Evolutionary conservation across 1,140 invertebrate genomes (phyloP), one percentile per base, ranked within the genome.

Genomic region (Lutraria rhynchaena): DNA sequence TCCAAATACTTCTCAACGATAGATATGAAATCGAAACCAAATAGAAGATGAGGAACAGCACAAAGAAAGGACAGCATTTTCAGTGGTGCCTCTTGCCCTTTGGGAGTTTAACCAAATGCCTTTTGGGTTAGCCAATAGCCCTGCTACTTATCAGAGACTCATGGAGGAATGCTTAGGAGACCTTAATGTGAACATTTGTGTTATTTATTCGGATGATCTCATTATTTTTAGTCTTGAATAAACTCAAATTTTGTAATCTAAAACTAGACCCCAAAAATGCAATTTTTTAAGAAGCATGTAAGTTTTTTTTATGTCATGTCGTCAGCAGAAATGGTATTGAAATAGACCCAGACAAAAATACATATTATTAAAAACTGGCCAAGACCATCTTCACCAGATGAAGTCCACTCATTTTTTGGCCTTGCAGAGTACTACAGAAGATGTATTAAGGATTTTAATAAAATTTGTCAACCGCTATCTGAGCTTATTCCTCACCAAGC

Each of bases 261-360:
- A 69, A 46, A 17, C 31, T 24, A 29, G 24, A 19, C 13, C 0
- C 46, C 27, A 37, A 22, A 7, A 83, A 77, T 27, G 53, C 19
- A 29, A n/a, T 46, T 4, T 63, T 77, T 37, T 51, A 77, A 19
- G 24, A 67, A 41, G 31, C 46, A 41, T 22, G 29, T 61, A 22
- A 77, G 5, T 69, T 60, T 17, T 60, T 69, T 41, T n/a, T 76
- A 37, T 61, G 74, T 3, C 74, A 83, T 51, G 63, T 77, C n/a
- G 63, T 83, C 3, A 77, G 60, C 0, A 69, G 61, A 61, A 41
- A 77, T 44, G 73, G 51, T 13, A 53, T 83, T 53, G 51, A 76
- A 24, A 63, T 44, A 24, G 63, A 83, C 35, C 61, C 71, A 13
- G 73, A 67, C 51, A 9, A 69, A 70, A 35, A 61, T 71, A 27